These are phyloP conservation scores for Agrotis clavis DNA, from an alignment of 2,888 invertebrate genomes.

Conservation along the genomic window DNA sequence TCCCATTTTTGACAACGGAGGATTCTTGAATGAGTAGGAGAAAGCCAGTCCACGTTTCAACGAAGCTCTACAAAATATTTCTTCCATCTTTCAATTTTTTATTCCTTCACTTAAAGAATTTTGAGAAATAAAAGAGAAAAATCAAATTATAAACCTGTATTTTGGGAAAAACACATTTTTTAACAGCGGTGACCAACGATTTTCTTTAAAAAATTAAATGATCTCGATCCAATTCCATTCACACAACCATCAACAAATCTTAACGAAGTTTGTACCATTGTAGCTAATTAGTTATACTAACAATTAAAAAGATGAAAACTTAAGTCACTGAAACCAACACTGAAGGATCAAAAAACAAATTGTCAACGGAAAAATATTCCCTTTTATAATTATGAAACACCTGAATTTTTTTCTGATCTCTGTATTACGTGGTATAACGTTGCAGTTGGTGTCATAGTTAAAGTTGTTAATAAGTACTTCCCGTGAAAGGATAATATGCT, in stretches of 20 bases:
- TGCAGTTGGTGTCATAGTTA: no score
- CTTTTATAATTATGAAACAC: no score
- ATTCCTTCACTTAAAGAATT: conserved; percentile 3
- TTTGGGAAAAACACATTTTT: background rate
- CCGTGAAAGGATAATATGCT: no score
- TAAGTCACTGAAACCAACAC: no score
- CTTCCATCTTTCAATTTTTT: background rate
- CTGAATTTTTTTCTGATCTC: no score
- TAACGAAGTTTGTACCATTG: background rate
- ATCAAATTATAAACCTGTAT: background rate
- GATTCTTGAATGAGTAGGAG: conserved; percentile 94
- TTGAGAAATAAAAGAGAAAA: conserved; percentile 1
- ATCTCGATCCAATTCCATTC: background rate
- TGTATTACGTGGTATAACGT: no score
- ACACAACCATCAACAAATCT: background rate
- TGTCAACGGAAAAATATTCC: no score
- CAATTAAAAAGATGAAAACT: background rate
- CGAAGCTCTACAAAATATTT: conserved; percentile 88
- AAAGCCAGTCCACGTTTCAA: conserved; percentile 93
- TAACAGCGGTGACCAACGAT: conserved; percentile 10
- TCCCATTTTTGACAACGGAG: conserved; percentile 95
- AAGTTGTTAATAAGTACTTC: no score
- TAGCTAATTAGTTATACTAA: background rate
- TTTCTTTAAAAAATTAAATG: background rate
- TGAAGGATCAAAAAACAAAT: no score